These are phyloP conservation scores for Akabosia matsudoensis DNA, from an alignment of 1,140 invertebrate genomes.

Conservation along the genomic window DNA sequence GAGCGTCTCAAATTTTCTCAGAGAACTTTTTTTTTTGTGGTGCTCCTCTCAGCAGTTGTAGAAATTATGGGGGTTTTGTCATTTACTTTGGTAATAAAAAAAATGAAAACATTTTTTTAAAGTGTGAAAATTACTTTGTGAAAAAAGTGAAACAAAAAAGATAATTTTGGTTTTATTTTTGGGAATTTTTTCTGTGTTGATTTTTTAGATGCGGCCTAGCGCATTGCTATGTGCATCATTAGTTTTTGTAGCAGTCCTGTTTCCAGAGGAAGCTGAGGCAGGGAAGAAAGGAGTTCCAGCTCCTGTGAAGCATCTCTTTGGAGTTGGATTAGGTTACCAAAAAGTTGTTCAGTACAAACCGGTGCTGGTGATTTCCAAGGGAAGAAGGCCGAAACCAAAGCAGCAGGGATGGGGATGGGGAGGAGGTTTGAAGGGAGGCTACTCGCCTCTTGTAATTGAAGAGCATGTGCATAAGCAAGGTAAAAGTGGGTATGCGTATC, in stretches of 20 bases:
- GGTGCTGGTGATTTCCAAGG: background rate
- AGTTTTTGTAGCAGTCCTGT: background rate
- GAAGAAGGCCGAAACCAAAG: background rate
- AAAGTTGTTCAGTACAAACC: constrained; percentile 15
- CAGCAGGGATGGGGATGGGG: constrained; percentile 1
- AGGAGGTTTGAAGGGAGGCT: background rate
- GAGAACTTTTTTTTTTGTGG: too few species aligned
- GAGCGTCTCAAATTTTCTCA: too few species aligned
- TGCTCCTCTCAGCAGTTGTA: too few species aligned
- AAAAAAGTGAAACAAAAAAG: too few species aligned
- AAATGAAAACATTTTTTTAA: too few species aligned
- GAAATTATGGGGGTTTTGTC: too few species aligned
- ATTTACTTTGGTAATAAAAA: too few species aligned
- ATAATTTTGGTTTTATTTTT: too few species aligned
- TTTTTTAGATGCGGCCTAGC: background rate
- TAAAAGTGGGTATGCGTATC: background rate
- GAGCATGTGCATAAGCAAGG: background rate
- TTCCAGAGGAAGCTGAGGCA: background rate
- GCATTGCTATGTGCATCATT: background rate
- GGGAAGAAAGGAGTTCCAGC: background rate
- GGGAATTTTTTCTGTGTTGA: too few species aligned
- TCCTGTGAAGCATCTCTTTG: constrained; percentile 18
- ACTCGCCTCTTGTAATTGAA: background rate
- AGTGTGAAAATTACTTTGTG: too few species aligned
- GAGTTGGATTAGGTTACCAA: constrained; percentile 15